Percentiles rank a stretch among this genome's conserved stretches.
Conservation (phyloP, 64 coral and sea anemone genomes). For the Pocillopora verrucosa region DNA sequence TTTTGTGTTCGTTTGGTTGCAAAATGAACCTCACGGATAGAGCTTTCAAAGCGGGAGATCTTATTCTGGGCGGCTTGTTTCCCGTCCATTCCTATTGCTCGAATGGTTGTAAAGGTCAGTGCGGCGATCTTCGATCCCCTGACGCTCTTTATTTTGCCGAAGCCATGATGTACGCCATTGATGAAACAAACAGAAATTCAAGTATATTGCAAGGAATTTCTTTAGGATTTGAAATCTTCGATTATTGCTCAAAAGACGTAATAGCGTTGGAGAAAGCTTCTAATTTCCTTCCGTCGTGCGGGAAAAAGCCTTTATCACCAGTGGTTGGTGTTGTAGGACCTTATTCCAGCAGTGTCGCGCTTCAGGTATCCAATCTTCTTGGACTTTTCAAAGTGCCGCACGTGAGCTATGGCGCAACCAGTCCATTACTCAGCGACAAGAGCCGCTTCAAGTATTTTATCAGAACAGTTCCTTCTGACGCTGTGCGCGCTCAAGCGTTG, state of each 20-base stretch:
- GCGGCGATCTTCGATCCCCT: conserved; percentile 1
- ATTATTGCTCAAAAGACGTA: conserved; percentile 39
- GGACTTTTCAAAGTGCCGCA: conserved; percentile 37
- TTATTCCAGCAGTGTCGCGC: background rate
- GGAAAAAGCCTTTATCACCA: background rate
- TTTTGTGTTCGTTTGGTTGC: background rate
- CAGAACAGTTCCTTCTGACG: conserved; percentile 34
- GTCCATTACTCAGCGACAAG: conserved; percentile 23
- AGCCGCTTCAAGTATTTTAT: conserved; percentile 14
- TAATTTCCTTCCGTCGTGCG: background rate
- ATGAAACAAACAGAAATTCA: conserved; percentile 32
- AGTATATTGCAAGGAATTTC: conserved; percentile 10
- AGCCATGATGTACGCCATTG: conserved; percentile 40
- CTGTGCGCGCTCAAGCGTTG: background rate
- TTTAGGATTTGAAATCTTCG: conserved; percentile 32
- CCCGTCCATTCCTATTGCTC: conserved; percentile 11
- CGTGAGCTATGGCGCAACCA: conserved; percentile 31
- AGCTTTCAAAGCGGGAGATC: conserved; percentile 8
- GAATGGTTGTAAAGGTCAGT: background rate
- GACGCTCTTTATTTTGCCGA: conserved; percentile 10
- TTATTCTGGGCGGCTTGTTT: conserved; percentile 1
- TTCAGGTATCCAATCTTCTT: conserved; percentile 38
- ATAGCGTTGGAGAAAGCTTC: conserved; percentile 33
- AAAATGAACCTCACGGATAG: background rate
- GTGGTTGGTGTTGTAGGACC: conserved; percentile 31